Percentiles rank a stretch among this genome's conserved stretches.
phyloP scores from a whole-genome alignment of 1,140 invertebrate genomes.

The Caenorhabditis elegans region WBcel235 BX284603.4:5744501-5745000 shows the following conservation, averaged over 20 bases:
- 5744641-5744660: not conserved
- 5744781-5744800: too few species aligned
- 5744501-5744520: conserved; percentile 1
- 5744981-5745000: not conserved
- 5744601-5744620: not conserved
- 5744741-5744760: too few species aligned
- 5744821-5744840: too few species aligned
- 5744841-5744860: too few species aligned
- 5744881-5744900: not conserved
- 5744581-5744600: too few species aligned
- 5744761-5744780: too few species aligned
- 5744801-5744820: not conserved
- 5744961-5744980: not conserved
- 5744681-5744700: not conserved
- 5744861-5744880: not conserved
- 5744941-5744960: not conserved
- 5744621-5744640: not conserved
- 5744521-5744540: not conserved
- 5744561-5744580: not conserved
- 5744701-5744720: not conserved
- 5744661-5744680: not conserved
- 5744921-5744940: not conserved
- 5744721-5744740: too few species aligned
- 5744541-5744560: not conserved
- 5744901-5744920: not conserved